Percentiles rank a stretch among this genome's conserved stretches.
Evolutionary conservation across 2,797 vertebrate species (phyloP).

Genomic region (Anisognathus igniventris): DNA sequence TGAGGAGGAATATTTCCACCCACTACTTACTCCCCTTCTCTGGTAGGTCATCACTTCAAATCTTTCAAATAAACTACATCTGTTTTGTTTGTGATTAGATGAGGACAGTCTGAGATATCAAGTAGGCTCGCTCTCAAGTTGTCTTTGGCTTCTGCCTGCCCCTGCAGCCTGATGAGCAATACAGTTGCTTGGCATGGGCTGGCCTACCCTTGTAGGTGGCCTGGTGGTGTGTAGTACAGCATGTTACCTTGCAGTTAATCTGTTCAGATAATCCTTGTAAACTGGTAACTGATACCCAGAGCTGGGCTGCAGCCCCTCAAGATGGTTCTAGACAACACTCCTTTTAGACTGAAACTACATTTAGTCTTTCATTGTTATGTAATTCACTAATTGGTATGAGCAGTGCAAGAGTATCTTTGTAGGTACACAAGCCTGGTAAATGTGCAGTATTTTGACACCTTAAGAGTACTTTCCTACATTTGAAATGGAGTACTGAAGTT

Average conservation of each 20-base stretch:
- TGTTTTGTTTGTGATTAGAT: neutral
- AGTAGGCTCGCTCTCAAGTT: neutral
- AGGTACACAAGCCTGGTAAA: neutral
- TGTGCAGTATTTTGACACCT: neutral
- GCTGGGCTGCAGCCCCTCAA: neutral
- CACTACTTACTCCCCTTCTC: neutral
- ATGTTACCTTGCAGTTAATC: constrained; percentile 68
- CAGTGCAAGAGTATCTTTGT: neutral
- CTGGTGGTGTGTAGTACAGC: constrained; percentile 43
- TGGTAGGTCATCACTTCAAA: neutral
- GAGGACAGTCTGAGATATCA: neutral
- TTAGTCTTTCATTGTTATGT: neutral
- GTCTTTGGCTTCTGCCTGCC: neutral
- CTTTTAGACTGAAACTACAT: neutral
- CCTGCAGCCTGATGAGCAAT: neutral
- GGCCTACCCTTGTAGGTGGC: neutral
- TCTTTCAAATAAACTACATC: neutral
- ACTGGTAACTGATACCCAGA: constrained; percentile 61
- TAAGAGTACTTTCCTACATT: neutral
- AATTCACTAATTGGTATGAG: neutral
- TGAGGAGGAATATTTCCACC: neutral
- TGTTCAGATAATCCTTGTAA: constrained; percentile 60
- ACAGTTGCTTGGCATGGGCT: constrained; percentile 6
- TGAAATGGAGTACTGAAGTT: neutral
- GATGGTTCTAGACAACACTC: neutral